A percentile compares a stretch with the other conserved stretches of the same genome.
phyloP scores from a whole-genome alignment of 2,888 invertebrate species.

The Arenicola marina region DNA sequence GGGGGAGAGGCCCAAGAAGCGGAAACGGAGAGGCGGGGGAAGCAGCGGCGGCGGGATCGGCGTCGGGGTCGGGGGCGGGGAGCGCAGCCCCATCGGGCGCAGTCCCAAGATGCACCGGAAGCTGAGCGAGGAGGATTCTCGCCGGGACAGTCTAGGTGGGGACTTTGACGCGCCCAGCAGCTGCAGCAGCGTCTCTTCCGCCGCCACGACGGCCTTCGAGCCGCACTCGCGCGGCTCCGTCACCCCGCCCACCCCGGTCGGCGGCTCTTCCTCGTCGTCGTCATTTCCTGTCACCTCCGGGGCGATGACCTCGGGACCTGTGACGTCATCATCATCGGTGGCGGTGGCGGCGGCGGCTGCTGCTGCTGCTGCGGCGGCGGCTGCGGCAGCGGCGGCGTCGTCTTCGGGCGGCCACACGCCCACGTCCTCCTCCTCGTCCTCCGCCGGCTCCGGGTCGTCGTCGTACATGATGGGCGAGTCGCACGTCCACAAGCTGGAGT shows the following conservation, averaged over 20 bases:
- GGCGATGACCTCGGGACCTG: not conserved
- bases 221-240: no score
- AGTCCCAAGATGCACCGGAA: constrained; percentile 60
- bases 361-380: no score
- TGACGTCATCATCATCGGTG: not conserved
- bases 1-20: not conserved
- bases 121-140: constrained; percentile 40
- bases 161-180: no score
- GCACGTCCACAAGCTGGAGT: constrained; percentile 30
- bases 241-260: not conserved
- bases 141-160: no score
- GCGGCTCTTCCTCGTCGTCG: not conserved
- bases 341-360: not conserved
- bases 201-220: not conserved
- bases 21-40: not conserved
- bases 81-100: constrained; percentile 40
- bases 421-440: not conserved
- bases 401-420: not conserved
- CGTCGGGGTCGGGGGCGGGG: not conserved
- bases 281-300: not conserved
- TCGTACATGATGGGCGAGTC: constrained; percentile 39
- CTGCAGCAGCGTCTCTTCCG: no score
- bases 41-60: not conserved
- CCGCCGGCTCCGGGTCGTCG: not conserved
- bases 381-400: not conserved